Evolutionary conservation across 2,888 invertebrate genomes (phyloP), one percentile per base, ranked within the genome.

Genomic region (Mellilla xanthometata): DNA sequence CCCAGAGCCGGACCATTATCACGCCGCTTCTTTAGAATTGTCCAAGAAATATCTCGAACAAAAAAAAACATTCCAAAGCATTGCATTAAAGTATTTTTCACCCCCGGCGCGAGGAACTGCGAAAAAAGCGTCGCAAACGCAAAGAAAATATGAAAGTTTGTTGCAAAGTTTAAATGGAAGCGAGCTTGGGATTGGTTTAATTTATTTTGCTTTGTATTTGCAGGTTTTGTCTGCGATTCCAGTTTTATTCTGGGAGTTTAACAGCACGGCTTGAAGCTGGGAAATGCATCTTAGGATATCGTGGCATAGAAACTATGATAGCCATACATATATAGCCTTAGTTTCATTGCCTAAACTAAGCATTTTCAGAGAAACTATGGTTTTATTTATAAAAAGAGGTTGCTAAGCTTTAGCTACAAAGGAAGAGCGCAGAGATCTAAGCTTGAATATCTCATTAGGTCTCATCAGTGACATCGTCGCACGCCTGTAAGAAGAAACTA

Each of bases 101-200:
- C 39, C 39, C 44, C 30, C 13, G 12, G 23, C 13, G 22, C 23
- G 29, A 26, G 22, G 22, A 39, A 26, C 31, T 27, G 39, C 5
- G 32, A 41, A 42, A 27, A n/a, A 24, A 24, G 15, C 15, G 15
- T 19, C 15, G 15, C 15, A 19, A 19, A 46, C 41, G 32, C 30
- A 41, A 41, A 12, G 43, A 49, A 49, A 52, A 50, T 36, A 56
- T 47, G 33, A 23, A 56, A 51, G 49, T 52, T 52, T 47, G 35
- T 43, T 34, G 29, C 41, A 23, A 53, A 45, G 36, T 54, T 30
- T 35, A 39, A 53, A 56, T 51, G 43, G 43, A 35, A 56, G 35
- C 34, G 50, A 13, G 38, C 50, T 52, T 43, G 29, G 30, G 33
- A 48, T 51, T 51, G 31, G 40, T 34, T 40, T 34, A 43, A 34